phyloP scores from a whole-genome alignment of 2,888 invertebrate species.

The Trissolcus brochymenae region DNA sequence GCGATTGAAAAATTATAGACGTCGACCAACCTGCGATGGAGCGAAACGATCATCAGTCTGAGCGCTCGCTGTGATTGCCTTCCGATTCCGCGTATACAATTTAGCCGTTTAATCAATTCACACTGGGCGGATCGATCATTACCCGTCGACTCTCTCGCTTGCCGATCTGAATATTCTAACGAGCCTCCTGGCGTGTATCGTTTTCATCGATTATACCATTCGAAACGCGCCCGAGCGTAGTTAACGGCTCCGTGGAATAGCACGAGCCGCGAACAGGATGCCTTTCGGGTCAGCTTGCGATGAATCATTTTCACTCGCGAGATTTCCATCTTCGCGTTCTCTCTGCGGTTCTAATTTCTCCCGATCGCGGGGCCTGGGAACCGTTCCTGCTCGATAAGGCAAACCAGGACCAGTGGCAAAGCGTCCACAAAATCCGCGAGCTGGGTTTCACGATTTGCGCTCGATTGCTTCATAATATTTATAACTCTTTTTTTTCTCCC shows the following conservation, averaged over 20 bases:
- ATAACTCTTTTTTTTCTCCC: not conserved
- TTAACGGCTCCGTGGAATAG: constrained; percentile 10
- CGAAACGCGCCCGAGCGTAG: not conserved
- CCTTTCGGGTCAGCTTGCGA: constrained; percentile 8
- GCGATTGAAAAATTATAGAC: constrained; percentile 64
- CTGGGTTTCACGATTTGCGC: not conserved
- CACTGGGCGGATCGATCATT: constrained; percentile 10
- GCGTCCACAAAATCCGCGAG: not conserved
- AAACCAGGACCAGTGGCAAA: not conserved
- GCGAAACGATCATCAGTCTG: too few relatives aligned
- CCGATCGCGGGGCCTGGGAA: constrained; percentile 7
- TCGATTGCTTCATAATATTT: not conserved
- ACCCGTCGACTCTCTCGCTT: constrained; percentile 7
- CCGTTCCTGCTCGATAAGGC: not conserved
- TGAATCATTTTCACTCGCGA: constrained; percentile 20
- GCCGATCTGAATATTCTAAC: constrained; percentile 27
- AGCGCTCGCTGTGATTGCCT: not conserved
- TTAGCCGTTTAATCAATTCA: not conserved
- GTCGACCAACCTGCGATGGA: constrained; percentile 3
- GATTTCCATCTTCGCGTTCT: constrained; percentile 27
- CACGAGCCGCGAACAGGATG: constrained; percentile 19
- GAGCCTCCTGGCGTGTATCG: constrained; percentile 10
- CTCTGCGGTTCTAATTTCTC: constrained; percentile 15
- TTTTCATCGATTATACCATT: constrained; percentile 19
- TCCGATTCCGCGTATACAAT: constrained; percentile 1